These are phyloP conservation scores for Hemitrygon akajei DNA, from an alignment of 2,797 vertebrate genomes.

Conservation along the genomic window DNA sequence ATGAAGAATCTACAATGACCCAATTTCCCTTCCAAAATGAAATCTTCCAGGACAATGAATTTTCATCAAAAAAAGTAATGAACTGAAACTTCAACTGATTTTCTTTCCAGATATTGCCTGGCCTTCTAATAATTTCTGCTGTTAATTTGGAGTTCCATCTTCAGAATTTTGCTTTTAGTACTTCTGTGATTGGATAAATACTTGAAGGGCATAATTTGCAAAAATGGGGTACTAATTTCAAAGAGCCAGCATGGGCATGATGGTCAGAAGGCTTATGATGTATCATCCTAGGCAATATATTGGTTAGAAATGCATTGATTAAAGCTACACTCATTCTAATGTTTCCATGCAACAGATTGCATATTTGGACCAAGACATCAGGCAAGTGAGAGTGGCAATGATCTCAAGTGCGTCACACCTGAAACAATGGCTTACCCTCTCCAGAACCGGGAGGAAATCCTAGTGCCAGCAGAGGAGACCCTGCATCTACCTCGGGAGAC, in stretches of 20 bases:
- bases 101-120: too few species aligned
- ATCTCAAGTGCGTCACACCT: slow-evolving; percentile 39
- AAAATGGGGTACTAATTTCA: not conserved
- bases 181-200: not conserved
- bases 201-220: not conserved
- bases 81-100: too few species aligned
- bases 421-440: slow-evolving; percentile 64
- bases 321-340: not conserved
- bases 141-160: too few species aligned
- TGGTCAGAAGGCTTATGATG: not conserved
- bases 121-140: too few species aligned
- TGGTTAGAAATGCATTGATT: not conserved
- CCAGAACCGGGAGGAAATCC: slow-evolving; percentile 64
- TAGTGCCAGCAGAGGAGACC: slow-evolving; percentile 54
- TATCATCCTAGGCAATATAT: not conserved
- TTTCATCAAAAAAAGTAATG: too few species aligned
- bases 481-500: not conserved
- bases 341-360: not conserved
- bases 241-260: not conserved
- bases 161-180: too few species aligned
- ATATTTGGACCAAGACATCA: slow-evolving; percentile 46
- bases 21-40: too few species aligned
- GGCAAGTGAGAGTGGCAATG: slow-evolving; percentile 48
- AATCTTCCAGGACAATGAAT: too few species aligned
- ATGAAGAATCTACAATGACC: not conserved